Conservation (phyloP, 2,888 invertebrate genomes). For the Tachina fera region DNA sequence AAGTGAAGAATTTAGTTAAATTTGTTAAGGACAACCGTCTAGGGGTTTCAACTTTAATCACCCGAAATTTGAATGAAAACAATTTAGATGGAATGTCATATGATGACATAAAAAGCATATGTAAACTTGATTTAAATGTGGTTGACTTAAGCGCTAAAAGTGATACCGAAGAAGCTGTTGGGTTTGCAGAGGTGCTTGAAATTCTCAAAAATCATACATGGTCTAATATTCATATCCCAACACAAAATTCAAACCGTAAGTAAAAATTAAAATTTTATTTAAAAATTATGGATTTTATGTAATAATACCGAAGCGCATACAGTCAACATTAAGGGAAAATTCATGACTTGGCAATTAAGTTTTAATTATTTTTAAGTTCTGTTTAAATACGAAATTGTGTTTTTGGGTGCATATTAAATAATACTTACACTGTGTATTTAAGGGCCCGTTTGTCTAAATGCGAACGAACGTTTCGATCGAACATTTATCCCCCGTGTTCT, state of each 20-base stretch:
- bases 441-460: too few relatives aligned
- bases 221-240: slow-evolving; percentile 71
- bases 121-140: slow-evolving; percentile 71
- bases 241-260: slow-evolving; percentile 34
- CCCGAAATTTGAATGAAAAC: slow-evolving; percentile 70
- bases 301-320: too few relatives aligned
- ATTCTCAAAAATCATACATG: slow-evolving; percentile 75
- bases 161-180: slow-evolving; percentile 67
- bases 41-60: slow-evolving; percentile 73
- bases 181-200: slow-evolving; percentile 74
- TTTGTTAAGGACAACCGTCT: slow-evolving; percentile 73
- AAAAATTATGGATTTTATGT: background rate
- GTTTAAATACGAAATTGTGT: too few relatives aligned
- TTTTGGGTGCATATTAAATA: too few relatives aligned
- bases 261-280: slow-evolving; percentile 7
- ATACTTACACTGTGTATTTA: too few relatives aligned
- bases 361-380: too few relatives aligned
- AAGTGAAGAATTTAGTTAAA: slow-evolving; percentile 60
- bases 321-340: too few relatives aligned
- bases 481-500: too few relatives aligned
- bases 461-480: too few relatives aligned
- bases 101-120: slow-evolving; percentile 72
- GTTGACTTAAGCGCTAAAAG: slow-evolving; percentile 65
- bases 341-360: too few relatives aligned
- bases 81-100: slow-evolving; percentile 73